These are phyloP conservation scores for Sinocyclocheilus rhinocerous DNA, from an alignment of 2,113 vertebrate genomes.

Conservation along the genomic window DNA sequence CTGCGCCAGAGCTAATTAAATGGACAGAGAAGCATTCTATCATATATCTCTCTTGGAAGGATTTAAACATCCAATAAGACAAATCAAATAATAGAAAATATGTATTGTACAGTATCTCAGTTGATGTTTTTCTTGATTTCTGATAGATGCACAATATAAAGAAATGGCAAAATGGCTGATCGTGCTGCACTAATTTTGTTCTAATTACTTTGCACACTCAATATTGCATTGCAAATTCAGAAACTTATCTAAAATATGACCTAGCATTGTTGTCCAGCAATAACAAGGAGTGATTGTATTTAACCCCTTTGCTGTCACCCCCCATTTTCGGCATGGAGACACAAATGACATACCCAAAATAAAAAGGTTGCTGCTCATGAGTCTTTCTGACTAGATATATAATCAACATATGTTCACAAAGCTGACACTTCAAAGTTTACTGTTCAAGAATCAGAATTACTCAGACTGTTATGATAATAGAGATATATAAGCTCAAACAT, in stretches of 20 bases:
- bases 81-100: too few relatives aligned
- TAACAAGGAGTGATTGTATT: background rate
- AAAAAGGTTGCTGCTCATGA: too few relatives aligned
- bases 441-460: too few relatives aligned
- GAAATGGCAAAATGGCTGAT: background rate
- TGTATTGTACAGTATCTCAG: background rate
- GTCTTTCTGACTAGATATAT: too few relatives aligned
- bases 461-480: too few relatives aligned
- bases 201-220: background rate
- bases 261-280: background rate
- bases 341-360: too few relatives aligned
- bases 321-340: too few relatives aligned
- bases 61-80: background rate
- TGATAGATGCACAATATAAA: background rate
- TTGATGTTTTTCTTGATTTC: background rate
- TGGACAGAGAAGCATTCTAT: background rate
- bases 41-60: background rate
- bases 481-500: too few relatives aligned
- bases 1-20: too few relatives aligned
- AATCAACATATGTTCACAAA: too few relatives aligned
- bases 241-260: background rate
- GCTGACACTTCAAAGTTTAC: too few relatives aligned
- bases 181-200: background rate
- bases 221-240: background rate
- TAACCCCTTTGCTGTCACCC: too few relatives aligned